Evolutionary conservation across 2,113 vertebrate species (phyloP), one percentile per base, ranked within the genome.

Genomic region (Urocynchramus pylzowi): DNA sequence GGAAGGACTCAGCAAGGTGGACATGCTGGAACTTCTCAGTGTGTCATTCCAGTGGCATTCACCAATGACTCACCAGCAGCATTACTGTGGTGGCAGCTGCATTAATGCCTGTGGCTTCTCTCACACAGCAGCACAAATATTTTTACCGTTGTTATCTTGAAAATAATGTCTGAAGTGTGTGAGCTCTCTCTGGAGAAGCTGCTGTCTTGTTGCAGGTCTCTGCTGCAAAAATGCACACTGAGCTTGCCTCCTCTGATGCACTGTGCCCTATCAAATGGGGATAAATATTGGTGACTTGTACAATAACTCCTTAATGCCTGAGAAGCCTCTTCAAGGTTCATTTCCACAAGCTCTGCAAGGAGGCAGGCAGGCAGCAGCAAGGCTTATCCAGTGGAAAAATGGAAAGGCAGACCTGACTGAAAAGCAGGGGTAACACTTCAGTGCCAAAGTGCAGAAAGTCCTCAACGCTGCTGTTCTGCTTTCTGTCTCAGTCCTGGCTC

Each of bases 361-460:
- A 91, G 33, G 22, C 50, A 87, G 33, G 33, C 41, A 68, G 44
- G 39, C 1, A 4, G 18, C 60, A 75, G 21, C 0, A 0, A 33
- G 39, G 7, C 6, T 70, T 44, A 50, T 11, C 5, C 52, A 44
- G 1, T 47, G 52, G 17, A 27, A 33, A 68, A 68, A 7, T 12
- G 26, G 47, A 84, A 77, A 84, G 22, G 18, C 67, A 80, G 41
- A n/a, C 21, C 35, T 74, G 22, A 14, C 41, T 54, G 57, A 50
- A 92, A 42, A 75, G n/a, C 50, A 20, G 24, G 8, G 30, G 33
- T 33, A 60, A n/a, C 59, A 60, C 50, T 60, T 65, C 44, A 26
- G 18, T 39, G 30, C 22, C 24, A 52, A 39, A 60, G 31, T 3
- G 30, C 52, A 89, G 41, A 11, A 67, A 71, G 39, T 33, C 47